Evolutionary conservation across 1,140 invertebrate species (phyloP).

Genomic region (Polypedilum pembai): DNA sequence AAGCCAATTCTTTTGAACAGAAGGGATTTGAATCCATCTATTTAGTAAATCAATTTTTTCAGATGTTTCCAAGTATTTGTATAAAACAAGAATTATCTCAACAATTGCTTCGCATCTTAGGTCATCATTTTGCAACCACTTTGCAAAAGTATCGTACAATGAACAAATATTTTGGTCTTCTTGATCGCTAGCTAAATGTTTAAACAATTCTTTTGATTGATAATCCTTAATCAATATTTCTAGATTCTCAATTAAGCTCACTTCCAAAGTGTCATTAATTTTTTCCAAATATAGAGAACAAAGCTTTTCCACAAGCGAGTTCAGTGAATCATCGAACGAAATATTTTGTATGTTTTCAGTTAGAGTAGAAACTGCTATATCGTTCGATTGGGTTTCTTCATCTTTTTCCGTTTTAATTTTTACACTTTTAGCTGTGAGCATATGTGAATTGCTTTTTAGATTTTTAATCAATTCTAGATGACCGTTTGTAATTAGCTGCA

Average conservation of each 20-base stretch:
- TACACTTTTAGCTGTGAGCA: conserved; percentile 35
- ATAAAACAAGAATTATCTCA: conserved; percentile 52
- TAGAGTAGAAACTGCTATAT: background rate
- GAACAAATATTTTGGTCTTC: conserved; percentile 39
- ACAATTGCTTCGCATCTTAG: conserved; percentile 46
- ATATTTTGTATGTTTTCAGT: conserved; percentile 28
- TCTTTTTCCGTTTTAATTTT: conserved; percentile 35
- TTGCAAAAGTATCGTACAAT: conserved; percentile 47
- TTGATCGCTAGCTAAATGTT: conserved; percentile 38
- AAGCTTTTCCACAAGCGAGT: conserved; percentile 46
- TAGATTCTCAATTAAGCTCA: background rate
- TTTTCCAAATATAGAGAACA: conserved; percentile 47
- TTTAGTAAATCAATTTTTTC: conserved; percentile 48
- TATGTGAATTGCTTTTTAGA: conserved; percentile 38
- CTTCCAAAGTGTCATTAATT: background rate
- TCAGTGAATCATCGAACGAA: conserved; percentile 41
- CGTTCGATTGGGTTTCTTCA: background rate
- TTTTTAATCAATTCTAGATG: conserved; percentile 37
- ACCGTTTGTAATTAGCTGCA: conserved; percentile 35
- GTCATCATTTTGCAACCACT: conserved; percentile 44
- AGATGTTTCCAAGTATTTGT: conserved; percentile 45
- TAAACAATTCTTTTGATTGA: conserved; percentile 35
- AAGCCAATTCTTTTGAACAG: conserved; percentile 39
- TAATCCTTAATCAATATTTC: conserved; percentile 3
- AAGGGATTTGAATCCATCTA: conserved; percentile 29